Evolutionary conservation across 2,113 vertebrate genomes (phyloP).

Genomic region (Salvelinus sp.): DNA sequence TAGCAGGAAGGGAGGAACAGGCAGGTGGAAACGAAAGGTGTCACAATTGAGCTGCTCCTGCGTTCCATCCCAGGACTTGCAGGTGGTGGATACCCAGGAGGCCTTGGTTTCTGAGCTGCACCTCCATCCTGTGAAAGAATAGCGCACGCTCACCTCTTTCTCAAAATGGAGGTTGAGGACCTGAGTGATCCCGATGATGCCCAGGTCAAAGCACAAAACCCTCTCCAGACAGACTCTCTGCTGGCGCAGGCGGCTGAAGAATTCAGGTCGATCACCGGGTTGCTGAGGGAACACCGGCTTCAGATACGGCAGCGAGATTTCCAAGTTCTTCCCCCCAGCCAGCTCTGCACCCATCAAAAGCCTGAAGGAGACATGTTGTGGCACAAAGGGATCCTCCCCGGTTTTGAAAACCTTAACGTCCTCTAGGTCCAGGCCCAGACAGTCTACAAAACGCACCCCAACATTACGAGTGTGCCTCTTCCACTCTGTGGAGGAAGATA

Average conservation of each 20-base stretch:
- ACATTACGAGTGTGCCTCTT: slow-evolving; percentile 63
- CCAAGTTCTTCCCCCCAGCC: slow-evolving; percentile 77
- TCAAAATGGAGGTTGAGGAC: slow-evolving; percentile 89
- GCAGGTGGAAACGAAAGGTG: slow-evolving; percentile 87
- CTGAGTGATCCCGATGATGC: slow-evolving; percentile 84
- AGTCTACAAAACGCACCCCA: slow-evolving; percentile 90
- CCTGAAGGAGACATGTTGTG: slow-evolving; percentile 87
- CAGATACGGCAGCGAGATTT: slow-evolving; percentile 86
- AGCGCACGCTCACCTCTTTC: slow-evolving; percentile 84
- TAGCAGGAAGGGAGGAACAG: slow-evolving; percentile 86
- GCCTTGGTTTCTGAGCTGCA: slow-evolving; percentile 79
- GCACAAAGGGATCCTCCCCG: slow-evolving; percentile 86
- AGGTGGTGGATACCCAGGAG: slow-evolving; percentile 75
- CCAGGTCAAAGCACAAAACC: slow-evolving; percentile 85
- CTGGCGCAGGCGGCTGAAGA: slow-evolving; percentile 74
- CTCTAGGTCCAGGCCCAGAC: slow-evolving; percentile 88
- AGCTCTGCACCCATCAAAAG: slow-evolving; percentile 87
- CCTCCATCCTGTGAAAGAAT: slow-evolving; percentile 89
- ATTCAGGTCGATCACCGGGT: slow-evolving; percentile 79
- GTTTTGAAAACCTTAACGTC: slow-evolving; percentile 86
- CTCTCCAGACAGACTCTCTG: slow-evolving; percentile 88
- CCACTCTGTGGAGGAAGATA: slow-evolving; percentile 80
- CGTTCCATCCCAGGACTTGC: slow-evolving; percentile 47
- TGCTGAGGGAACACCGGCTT: slow-evolving; percentile 84
- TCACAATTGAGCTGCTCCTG: slow-evolving; percentile 70